Percentiles rank a stretch among this genome's conserved stretches.
These are phyloP conservation scores for Rhamphomyia laevipes DNA, from an alignment of 2,888 invertebrate genomes.

Conservation along the genomic window DNA sequence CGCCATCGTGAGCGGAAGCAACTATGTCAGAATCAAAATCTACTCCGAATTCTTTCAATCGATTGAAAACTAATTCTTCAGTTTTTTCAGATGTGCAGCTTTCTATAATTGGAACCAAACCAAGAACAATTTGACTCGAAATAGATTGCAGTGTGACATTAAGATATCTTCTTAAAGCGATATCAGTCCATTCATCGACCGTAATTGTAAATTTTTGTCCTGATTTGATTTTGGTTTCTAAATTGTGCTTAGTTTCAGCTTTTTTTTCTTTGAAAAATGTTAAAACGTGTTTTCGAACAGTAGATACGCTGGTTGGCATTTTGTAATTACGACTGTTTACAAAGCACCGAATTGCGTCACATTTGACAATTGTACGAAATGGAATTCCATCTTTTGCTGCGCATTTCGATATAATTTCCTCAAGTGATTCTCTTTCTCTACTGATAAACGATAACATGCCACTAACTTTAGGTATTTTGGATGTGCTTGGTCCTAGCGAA, in stretches of 20 bases:
- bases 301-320: not conserved
- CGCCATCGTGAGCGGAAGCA: not conserved
- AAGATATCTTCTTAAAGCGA: slow-evolving; percentile 1
- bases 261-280: not conserved
- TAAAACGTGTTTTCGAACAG: not conserved
- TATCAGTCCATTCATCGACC: slow-evolving; percentile 4
- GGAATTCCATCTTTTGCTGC: not conserved
- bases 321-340: not conserved
- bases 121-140: not conserved
- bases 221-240: not conserved
- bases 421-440: not conserved
- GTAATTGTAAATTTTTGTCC: not conserved
- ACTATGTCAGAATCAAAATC: not conserved
- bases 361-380: not conserved
- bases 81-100: slow-evolving; percentile 1
- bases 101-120: slow-evolving; percentile 2
- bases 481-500: not conserved
- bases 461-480: slow-evolving; percentile 1
- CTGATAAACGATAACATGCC: not conserved
- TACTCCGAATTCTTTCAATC: not conserved
- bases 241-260: not conserved
- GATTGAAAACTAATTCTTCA: not conserved
- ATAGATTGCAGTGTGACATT: slow-evolving; percentile 2
- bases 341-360: not conserved
- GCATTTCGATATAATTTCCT: not conserved